phyloP scores from a whole-genome alignment of 1,140 invertebrate genomes.

The Heliconius melpomene region DNA sequence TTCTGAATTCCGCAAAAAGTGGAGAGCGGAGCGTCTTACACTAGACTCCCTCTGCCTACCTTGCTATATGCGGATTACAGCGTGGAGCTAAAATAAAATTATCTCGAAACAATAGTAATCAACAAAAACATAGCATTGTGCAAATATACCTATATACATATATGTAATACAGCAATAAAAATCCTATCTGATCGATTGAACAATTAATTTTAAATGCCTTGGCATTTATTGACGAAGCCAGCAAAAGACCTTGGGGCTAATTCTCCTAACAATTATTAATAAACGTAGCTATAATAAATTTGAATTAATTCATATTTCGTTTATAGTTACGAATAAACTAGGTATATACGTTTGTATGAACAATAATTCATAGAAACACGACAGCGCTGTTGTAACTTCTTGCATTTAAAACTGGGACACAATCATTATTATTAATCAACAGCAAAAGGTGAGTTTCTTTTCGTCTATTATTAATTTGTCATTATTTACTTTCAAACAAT shows the following conservation, averaged over 20 bases:
- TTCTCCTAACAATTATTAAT: conserved; percentile 31
- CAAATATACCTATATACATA: not conserved
- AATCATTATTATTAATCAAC: conserved; percentile 72
- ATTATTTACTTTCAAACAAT: conserved; percentile 27
- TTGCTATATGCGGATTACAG: too few relatives aligned
- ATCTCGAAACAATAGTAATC: not conserved
- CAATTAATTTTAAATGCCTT: conserved; percentile 34
- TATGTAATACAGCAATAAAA: conserved; percentile 15
- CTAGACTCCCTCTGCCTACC: too few relatives aligned
- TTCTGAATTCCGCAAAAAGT: too few relatives aligned
- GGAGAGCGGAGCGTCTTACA: too few relatives aligned
- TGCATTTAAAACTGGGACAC: conserved; percentile 63
- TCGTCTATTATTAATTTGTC: conserved; percentile 33
- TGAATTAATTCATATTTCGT: conserved; percentile 14
- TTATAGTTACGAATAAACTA: conserved; percentile 15
- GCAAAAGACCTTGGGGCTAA: conserved; percentile 28
- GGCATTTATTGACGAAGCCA: conserved; percentile 28
- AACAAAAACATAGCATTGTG: conserved; percentile 10
- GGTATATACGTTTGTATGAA: not conserved
- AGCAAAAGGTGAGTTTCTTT: conserved; percentile 40
- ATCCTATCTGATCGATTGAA: conserved; percentile 10
- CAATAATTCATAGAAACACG: conserved; percentile 61
- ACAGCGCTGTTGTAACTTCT: conserved; percentile 51
- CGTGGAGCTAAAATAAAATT: not conserved
- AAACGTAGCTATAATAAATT: conserved; percentile 28